Evolutionary conservation across 2,113 vertebrate species (phyloP), one percentile per base, ranked within the genome.

Genomic region (Ailurus styani): DNA sequence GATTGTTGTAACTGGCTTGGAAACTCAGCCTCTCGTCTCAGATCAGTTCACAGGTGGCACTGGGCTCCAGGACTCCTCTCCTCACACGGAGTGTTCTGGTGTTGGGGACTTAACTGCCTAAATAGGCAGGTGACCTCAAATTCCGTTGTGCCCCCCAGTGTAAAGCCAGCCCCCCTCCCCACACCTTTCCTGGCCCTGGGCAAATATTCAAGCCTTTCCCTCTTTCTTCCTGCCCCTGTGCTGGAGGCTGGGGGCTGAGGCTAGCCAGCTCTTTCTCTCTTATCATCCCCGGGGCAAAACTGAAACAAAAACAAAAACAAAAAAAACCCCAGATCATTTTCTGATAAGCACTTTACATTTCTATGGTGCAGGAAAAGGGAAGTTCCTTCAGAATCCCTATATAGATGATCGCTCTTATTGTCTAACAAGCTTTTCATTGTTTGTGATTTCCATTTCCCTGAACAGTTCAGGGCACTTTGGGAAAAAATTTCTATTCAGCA

Each of bases 381-480:
- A 96, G 72, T 93, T 98, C 98, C 98, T 98, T 97, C 97, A 95
- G 98, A 98, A 96, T 96, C 97, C 97, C 96, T 98, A 98, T 98
- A 96, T 81, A 98, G 98, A 98, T 98, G 98, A 98, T 98, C 89
- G n/a, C 97, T 97, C 92, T 98, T 98, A 98, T 98, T 98, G 98
- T 98, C 98, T 98, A 98, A 98, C 96, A 97, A 98, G 98, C 98
- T 98, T 98, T 98, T 98, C 97, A 98, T 98, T 99, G 98, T 98
- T 98, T 98, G 98, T 98, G 98, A 98, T 98, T 98, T 98, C 98
- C 93, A 97, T 98, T 99, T 98, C 96, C 98, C 97, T 98, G 97
- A 97, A 96, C 75, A 95, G 98, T 99, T 98, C 98, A 98, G 98
- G 98, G 97, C 97, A 98, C 97, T 98, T 98, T 75, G 96, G 88